phyloP scores from a whole-genome alignment of 2,113 vertebrate species.

The Cettia cetti region DNA sequence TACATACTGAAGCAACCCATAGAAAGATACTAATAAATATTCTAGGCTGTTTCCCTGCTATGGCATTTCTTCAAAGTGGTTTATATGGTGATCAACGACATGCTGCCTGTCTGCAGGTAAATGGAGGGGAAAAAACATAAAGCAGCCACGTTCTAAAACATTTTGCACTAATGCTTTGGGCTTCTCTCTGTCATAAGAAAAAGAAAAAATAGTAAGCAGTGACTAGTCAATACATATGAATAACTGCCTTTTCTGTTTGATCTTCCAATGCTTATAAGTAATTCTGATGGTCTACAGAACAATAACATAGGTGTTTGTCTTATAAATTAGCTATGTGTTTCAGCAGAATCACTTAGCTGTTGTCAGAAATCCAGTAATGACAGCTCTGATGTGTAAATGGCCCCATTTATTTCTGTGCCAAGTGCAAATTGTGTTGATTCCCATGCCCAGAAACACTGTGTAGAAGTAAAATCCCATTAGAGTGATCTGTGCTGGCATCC shows the following conservation, averaged over 20 bases:
- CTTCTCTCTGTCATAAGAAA: neutral
- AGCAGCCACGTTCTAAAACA: neutral
- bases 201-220: neutral
- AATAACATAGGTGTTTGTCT: neutral
- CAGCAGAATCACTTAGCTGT: neutral
- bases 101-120: neutral
- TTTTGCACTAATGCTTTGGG: neutral
- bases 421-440: neutral
- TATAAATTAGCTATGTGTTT: neutral
- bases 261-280: neutral
- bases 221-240: neutral
- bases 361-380: neutral
- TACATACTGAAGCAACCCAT: neutral
- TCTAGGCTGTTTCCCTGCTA: neutral
- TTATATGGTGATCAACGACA: neutral
- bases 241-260: neutral
- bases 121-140: neutral
- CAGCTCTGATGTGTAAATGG: neutral
- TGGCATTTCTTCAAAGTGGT: neutral
- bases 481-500: neutral
- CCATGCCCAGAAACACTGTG: neutral
- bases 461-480: neutral
- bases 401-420: constrained; percentile 1
- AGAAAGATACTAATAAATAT: neutral
- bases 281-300: neutral